These are phyloP conservation scores for Stegana nigrithorax DNA, from an alignment of 2,888 invertebrate species.

Conservation along the genomic window DNA sequence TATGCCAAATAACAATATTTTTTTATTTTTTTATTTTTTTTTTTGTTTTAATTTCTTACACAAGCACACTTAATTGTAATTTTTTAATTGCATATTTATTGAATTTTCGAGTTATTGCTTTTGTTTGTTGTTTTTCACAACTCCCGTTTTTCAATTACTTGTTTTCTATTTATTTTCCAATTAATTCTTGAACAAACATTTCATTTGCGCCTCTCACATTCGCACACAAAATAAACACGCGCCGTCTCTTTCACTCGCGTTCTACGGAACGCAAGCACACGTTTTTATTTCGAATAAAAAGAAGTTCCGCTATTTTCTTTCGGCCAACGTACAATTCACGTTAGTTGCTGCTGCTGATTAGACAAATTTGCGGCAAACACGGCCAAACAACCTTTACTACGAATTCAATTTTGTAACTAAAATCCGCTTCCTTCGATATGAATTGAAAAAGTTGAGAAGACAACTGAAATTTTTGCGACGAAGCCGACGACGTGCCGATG, in stretches of 20 bases:
- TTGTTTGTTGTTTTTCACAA: background rate
- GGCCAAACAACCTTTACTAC: slow-evolving; percentile 64
- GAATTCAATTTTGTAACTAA: slow-evolving; percentile 65
- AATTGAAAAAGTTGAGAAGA: no score
- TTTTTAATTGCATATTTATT: background rate
- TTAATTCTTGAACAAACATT: slow-evolving; percentile 2
- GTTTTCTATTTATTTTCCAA: background rate
- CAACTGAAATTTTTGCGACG: no score
- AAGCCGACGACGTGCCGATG: slow-evolving; percentile 29
- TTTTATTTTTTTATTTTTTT: no score
- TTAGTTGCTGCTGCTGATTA: slow-evolving; percentile 20
- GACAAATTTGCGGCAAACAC: slow-evolving; percentile 60
- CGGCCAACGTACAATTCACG: slow-evolving; percentile 3
- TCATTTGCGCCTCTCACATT: background rate
- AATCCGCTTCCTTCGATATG: slow-evolving; percentile 40
- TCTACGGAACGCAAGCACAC: background rate
- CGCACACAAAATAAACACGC: slow-evolving; percentile 28
- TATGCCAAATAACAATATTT: no score
- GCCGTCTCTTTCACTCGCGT: slow-evolving; percentile 13
- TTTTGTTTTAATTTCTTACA: background rate
- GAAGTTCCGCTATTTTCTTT: slow-evolving; percentile 12
- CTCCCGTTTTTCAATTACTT: no score
- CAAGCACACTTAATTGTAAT: background rate
- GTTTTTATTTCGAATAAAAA: background rate
- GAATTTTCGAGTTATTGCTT: background rate